Conservation (phyloP, 2,797 vertebrate species). For the Typhlichthys subterraneus region DNA sequence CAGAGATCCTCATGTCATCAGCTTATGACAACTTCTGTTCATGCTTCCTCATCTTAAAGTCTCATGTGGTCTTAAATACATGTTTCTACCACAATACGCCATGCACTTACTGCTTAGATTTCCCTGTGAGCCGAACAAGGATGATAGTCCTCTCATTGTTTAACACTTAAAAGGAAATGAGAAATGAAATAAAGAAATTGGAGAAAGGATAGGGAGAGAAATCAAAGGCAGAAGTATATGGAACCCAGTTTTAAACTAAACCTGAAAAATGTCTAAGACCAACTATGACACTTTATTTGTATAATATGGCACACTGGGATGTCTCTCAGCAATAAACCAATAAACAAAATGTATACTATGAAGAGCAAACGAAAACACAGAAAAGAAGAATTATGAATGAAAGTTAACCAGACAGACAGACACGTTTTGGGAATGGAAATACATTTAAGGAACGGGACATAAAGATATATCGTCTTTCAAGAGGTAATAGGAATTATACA, state of each 20-base stretch:
- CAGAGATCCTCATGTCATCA: too few species aligned
- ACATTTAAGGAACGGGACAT: slow-evolving; percentile 25
- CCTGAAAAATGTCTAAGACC: too few species aligned
- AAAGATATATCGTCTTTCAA: slow-evolving; percentile 53
- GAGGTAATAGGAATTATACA: slow-evolving; percentile 71
- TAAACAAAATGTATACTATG: background rate
- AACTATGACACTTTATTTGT: too few species aligned
- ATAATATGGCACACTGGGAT: too few species aligned
- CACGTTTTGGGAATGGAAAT: background rate
- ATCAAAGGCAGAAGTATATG: slow-evolving; percentile 10
- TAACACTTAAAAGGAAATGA: slow-evolving; percentile 71
- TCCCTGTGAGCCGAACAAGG: slow-evolving; percentile 53
- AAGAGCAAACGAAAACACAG: slow-evolving; percentile 30
- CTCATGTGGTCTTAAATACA: too few species aligned
- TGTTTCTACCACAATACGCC: too few species aligned
- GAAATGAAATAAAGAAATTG: background rate
- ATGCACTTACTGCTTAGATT: slow-evolving; percentile 13
- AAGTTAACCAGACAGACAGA: background rate
- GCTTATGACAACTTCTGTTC: too few species aligned
- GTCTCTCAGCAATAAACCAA: too few species aligned
- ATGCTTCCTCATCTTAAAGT: too few species aligned
- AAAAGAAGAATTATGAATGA: background rate
- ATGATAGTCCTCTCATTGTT: slow-evolving; percentile 70
- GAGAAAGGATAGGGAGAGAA: too few species aligned
- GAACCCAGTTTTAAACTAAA: background rate